Conservation (phyloP, 2,113 vertebrate species). For the Phasianus colchicus region DNA sequence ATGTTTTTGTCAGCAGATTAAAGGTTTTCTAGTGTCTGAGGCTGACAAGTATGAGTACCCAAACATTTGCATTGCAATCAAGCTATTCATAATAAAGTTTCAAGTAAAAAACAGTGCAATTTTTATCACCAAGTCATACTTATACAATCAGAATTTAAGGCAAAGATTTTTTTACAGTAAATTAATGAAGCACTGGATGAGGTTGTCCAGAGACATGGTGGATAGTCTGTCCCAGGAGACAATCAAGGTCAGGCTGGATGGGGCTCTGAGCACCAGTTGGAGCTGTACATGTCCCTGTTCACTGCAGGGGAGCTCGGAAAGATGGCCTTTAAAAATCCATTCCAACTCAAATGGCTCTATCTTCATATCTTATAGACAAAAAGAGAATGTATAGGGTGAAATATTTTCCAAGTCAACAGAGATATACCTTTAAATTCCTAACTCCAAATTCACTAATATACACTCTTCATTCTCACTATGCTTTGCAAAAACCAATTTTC, state of each 20-base stretch:
- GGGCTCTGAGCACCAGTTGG: too few species aligned
- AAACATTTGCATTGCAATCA: background rate
- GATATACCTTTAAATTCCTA: background rate
- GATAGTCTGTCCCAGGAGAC: too few species aligned
- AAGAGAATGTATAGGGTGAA: background rate
- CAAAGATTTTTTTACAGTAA: too few species aligned
- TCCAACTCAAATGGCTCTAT: too few species aligned
- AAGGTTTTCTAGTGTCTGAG: constrained; percentile 25
- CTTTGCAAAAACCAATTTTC: background rate
- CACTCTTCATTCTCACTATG: background rate
- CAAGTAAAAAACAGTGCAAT: background rate
- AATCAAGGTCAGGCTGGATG: too few species aligned
- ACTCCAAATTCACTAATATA: background rate
- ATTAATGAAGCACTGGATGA: too few species aligned
- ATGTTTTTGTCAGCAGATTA: constrained; percentile 26
- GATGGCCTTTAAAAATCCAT: too few species aligned
- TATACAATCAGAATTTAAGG: background rate
- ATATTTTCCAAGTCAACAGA: background rate
- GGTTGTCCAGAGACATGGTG: too few species aligned
- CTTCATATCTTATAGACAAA: background rate
- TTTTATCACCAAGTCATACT: background rate
- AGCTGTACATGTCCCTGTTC: too few species aligned
- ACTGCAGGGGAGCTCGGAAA: too few species aligned
- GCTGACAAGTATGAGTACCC: constrained; percentile 15
- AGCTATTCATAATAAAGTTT: background rate